Evolutionary conservation across 35 echinoderm and acorn worm species (phyloP).

Genomic region (Chiridota heheva): DNA sequence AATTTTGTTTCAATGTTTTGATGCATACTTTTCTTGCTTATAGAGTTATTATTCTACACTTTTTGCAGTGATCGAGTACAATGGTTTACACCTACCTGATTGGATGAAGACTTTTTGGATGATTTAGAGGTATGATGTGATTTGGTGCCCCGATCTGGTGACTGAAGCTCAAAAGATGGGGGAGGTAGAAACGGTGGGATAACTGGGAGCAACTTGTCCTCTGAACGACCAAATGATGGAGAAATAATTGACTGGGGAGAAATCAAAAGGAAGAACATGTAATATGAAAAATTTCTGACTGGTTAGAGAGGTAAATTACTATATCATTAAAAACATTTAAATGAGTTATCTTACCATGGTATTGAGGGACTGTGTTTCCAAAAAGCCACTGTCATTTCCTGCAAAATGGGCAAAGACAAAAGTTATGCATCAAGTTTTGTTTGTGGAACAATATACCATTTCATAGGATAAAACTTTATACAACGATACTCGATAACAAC

Average conservation of each 20-base stretch:
- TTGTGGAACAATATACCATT: background rate
- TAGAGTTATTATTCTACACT: too few species aligned
- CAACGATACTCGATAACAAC: too few species aligned
- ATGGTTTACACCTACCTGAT: background rate
- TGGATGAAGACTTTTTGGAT: background rate
- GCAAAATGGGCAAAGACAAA: background rate
- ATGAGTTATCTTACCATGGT: constrained; percentile 32
- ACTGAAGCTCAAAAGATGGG: constrained; percentile 78
- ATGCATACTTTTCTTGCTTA: too few species aligned
- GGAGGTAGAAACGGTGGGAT: constrained; percentile 92
- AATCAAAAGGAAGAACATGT: background rate
- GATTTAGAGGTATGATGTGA: constrained; percentile 38
- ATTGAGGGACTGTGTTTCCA: constrained; percentile 3
- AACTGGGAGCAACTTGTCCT: constrained; percentile 77
- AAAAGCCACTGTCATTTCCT: constrained; percentile 35
- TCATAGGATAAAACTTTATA: too few species aligned
- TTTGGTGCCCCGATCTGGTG: constrained; percentile 23
- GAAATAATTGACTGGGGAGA: constrained; percentile 47
- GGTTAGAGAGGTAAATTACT: background rate
- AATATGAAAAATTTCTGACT: background rate
- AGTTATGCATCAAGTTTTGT: background rate
- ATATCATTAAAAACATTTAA: too few species aligned
- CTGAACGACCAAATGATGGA: constrained; percentile 44
- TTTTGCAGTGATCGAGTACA: too few species aligned
- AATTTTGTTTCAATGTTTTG: too few species aligned